Conservation (phyloP, 2,113 vertebrate genomes). For the Phocoena sinus region DNA sequence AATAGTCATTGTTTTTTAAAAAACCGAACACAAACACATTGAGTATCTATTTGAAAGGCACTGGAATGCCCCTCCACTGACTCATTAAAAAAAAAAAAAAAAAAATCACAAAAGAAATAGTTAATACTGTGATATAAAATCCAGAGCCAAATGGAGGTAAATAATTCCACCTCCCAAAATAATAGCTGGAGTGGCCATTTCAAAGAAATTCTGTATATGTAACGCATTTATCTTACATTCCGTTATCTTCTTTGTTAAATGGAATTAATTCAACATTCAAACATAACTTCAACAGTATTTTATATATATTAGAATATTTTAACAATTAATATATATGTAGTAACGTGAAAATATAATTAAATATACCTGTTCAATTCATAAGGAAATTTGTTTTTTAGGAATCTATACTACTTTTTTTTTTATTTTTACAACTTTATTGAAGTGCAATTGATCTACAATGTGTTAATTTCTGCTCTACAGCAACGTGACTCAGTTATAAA, state of each 20-base stretch:
- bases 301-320: neutral
- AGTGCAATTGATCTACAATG: neutral
- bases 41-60: neutral
- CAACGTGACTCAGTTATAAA: neutral
- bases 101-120: neutral
- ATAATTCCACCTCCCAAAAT: neutral
- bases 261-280: neutral
- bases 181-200: neutral
- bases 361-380: neutral
- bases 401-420: neutral
- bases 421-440: neutral
- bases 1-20: neutral
- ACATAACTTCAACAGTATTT: neutral
- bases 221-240: neutral
- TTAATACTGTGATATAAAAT: neutral
- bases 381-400: neutral
- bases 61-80: neutral
- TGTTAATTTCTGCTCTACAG: neutral
- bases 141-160: neutral
- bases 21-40: neutral
- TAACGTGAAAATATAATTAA: conserved; percentile 19
- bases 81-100: neutral
- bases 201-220: neutral
- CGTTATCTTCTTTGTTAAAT: neutral
- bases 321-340: neutral